phyloP scores from a whole-genome alignment of 2,797 vertebrate genomes.

The Helarctos malayanus region DNA sequence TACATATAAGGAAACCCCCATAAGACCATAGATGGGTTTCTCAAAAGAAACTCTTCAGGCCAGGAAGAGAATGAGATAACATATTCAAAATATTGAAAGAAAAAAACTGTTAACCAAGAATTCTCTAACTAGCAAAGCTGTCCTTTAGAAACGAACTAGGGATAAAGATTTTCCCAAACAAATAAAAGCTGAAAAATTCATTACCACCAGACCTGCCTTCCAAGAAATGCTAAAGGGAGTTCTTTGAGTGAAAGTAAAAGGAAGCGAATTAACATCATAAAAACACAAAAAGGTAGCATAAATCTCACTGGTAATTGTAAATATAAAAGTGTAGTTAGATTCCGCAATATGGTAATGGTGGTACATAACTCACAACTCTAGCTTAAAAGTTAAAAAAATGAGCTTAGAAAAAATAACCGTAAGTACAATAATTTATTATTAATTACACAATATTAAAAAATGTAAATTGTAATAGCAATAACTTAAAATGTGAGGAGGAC shows the following conservation, averaged over 20 bases:
- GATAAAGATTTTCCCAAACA: not conserved
- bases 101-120: not conserved
- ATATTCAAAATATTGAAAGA: not conserved
- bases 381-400: not conserved
- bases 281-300: not conserved
- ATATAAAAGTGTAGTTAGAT: not conserved
- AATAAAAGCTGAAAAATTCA: not conserved
- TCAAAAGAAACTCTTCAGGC: not conserved
- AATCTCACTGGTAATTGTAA: not conserved
- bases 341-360: not conserved
- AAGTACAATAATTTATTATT: not conserved
- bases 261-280: not conserved
- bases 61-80: not conserved
- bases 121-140: not conserved
- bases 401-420: not conserved
- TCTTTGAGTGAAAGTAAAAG: not conserved
- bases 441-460: not conserved
- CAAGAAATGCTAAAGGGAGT: not conserved
- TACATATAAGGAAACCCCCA: not conserved
- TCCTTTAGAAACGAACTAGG: not conserved
- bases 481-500: not conserved
- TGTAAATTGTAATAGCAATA: not conserved
- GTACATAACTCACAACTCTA: not conserved
- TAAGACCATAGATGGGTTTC: not conserved
- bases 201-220: not conserved